Evolutionary conservation across 1,140 invertebrate species (phyloP).

Genomic region (Mycetomoellerius zeteki): DNA sequence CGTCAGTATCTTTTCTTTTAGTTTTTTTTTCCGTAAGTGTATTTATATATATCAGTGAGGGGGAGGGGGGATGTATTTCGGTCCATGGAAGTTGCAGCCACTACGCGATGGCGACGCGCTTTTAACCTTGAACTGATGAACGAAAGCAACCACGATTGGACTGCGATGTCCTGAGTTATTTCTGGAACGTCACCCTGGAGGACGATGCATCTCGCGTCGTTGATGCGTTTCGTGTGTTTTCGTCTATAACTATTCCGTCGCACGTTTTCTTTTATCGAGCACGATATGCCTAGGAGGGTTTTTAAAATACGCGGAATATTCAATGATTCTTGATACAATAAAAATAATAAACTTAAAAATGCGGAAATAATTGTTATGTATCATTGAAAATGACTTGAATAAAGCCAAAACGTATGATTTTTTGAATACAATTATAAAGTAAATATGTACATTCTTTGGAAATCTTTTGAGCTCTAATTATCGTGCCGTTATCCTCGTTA

Average conservation of each 20-base stretch:
- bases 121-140: slow-evolving; percentile 84
- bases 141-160: slow-evolving; percentile 69
- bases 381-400: too few species aligned
- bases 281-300: neutral
- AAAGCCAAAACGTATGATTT: too few species aligned
- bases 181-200: slow-evolving; percentile 75
- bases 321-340: neutral
- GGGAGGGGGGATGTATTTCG: slow-evolving; percentile 77
- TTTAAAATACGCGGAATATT: neutral
- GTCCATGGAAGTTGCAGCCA: slow-evolving; percentile 72
- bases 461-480: too few species aligned
- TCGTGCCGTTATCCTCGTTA: too few species aligned
- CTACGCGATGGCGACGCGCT: slow-evolving; percentile 71
- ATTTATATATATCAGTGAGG: slow-evolving; percentile 77
- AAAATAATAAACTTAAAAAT: neutral
- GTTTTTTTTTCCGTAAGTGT: slow-evolving; percentile 52
- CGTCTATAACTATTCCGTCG: slow-evolving; percentile 55
- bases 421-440: too few species aligned
- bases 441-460: too few species aligned
- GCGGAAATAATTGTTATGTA: too few species aligned
- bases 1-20: slow-evolving; percentile 33
- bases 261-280: neutral
- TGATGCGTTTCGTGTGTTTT: slow-evolving; percentile 56
- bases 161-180: slow-evolving; percentile 77
- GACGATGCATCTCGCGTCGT: slow-evolving; percentile 56